Percentiles rank a stretch among this genome's conserved stretches.
Conservation (phyloP, 2,888 invertebrate species). For the Erynnis tages region DNA sequence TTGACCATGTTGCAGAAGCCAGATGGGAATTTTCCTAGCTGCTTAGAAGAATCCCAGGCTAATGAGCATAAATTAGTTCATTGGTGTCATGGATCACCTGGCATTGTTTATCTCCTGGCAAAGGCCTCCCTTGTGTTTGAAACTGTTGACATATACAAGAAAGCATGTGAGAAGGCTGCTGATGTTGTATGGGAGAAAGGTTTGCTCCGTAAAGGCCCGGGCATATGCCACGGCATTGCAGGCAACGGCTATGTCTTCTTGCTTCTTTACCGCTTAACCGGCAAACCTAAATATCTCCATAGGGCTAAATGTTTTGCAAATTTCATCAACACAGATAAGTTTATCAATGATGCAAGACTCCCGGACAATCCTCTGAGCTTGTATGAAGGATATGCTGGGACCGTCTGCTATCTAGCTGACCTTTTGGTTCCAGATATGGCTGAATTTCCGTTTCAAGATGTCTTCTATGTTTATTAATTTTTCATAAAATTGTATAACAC, state of each 20-base stretch:
- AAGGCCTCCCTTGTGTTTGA: slow-evolving; percentile 89
- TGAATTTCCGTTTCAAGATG: slow-evolving; percentile 92
- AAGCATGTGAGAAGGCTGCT: slow-evolving; percentile 85
- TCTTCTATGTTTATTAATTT: slow-evolving; percentile 66
- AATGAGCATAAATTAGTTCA: slow-evolving; percentile 88
- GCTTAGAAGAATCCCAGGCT: slow-evolving; percentile 84
- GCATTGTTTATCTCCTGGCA: slow-evolving; percentile 90
- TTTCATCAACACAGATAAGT: slow-evolving; percentile 85
- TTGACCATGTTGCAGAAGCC: slow-evolving; percentile 84
- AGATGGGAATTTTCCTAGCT: slow-evolving; percentile 89
- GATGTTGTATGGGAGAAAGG: slow-evolving; percentile 93
- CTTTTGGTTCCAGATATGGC: slow-evolving; percentile 87
- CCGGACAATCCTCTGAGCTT: slow-evolving; percentile 93
- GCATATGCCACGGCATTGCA: slow-evolving; percentile 93
- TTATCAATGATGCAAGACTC: slow-evolving; percentile 84
- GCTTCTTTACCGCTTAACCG: slow-evolving; percentile 87
- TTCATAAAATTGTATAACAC: slow-evolving; percentile 10
- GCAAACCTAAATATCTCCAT: slow-evolving; percentile 86
- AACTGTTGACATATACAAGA: slow-evolving; percentile 84
- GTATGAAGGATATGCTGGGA: slow-evolving; percentile 93
- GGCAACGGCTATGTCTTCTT: slow-evolving; percentile 92
- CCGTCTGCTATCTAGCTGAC: slow-evolving; percentile 91
- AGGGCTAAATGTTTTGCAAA: slow-evolving; percentile 89
- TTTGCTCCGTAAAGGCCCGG: slow-evolving; percentile 92
- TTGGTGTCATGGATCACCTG: slow-evolving; percentile 96